These are phyloP conservation scores for Periphyllus acericola DNA, from an alignment of 2,888 invertebrate genomes.

Conservation along the genomic window DNA sequence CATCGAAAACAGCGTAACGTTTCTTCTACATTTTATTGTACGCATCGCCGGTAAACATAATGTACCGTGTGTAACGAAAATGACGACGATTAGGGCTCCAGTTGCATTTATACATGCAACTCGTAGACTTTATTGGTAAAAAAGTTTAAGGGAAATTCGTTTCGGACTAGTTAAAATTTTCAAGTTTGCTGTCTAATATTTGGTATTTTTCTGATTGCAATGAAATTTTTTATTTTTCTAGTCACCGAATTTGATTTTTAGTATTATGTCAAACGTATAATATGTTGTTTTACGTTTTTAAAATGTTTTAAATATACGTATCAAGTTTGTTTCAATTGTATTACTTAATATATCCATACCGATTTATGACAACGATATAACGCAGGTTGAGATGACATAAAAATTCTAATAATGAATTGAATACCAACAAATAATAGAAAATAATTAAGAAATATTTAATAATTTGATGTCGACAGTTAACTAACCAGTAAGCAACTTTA, in stretches of 20 bases:
- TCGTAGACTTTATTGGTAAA: background rate
- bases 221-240: background rate
- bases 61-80: constrained; percentile 3
- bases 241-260: background rate
- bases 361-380: too few species aligned
- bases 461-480: too few species aligned
- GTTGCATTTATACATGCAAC: background rate
- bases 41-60: background rate
- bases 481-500: too few species aligned
- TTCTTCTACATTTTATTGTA: background rate
- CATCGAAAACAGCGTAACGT: constrained; percentile 20
- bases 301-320: background rate
- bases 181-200: background rate
- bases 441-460: too few species aligned
- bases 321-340: too few species aligned
- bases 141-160: background rate
- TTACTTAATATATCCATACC: too few species aligned
- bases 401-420: too few species aligned
- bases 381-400: too few species aligned
- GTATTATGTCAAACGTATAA: background rate
- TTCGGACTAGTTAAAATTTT: background rate
- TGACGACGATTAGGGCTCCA: background rate
- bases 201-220: background rate
- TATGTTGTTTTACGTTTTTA: background rate
- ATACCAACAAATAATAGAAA: too few species aligned